Base-by-base conservation (phyloP, 2,888 invertebrate species). In the Heliconius hortense region DNA sequence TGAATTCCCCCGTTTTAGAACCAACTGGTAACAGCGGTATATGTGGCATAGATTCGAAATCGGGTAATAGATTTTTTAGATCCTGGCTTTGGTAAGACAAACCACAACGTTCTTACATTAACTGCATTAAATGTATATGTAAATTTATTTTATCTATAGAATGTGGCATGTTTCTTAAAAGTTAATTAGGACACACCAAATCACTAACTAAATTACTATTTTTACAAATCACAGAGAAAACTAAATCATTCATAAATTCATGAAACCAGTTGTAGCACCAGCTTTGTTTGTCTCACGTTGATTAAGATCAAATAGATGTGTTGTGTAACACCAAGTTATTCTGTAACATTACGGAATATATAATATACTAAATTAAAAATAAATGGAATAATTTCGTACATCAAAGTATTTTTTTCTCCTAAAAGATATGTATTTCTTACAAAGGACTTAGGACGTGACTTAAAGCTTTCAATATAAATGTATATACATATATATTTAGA, bases 291-390 rank as follows among this genome's bases (percentile, higher is more conserved):
- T 39, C 24, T 53, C 26, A 69, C 35, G 48, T 74, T 74, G 69
- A 74, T 74, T 69, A 74, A 48, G 69, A 74, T 74, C 62, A 74
- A 69, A 74, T 71, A 74, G 48, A 69, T 74, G 53, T 53, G 28
- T 68, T 68, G 48, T 63, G 63, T 53, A 21, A 62, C 62, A 60
- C 70, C 53, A 26, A 43, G 53, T 74, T 43, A 26, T 56, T 28
- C 39, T 43, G n/a, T 67, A n/a, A 56, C 43, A 66, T 67, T 56
- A 64, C 10, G 26, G 56, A 31, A 21, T 18, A 56, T 35, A 62
- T 26, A 39, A 73, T 73, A 73, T 73, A 62, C 26, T 69, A 39
- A 69, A 56, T 69, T 69, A 35, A 56, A 69, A n/a, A 69, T 56
- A 69, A 56, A 69, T 69, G 56, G 56, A 69, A 56, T 69, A 56